Conservation (phyloP, 2,888 invertebrate species). For the Polymixis lichenea region DNA sequence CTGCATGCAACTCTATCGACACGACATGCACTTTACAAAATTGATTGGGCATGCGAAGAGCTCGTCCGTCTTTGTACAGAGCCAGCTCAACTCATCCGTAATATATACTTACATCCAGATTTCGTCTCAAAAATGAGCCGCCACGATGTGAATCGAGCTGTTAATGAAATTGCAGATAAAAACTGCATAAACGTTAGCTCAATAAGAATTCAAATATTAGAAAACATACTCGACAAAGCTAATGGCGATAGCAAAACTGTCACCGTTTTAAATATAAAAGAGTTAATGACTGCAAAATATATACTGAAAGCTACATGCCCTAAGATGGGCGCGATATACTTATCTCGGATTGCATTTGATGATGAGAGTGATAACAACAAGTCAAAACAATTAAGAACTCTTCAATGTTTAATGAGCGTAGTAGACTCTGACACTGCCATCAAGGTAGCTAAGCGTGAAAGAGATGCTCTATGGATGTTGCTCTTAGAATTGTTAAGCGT, state of each 20-base stretch:
- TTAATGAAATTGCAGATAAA: constrained; percentile 89
- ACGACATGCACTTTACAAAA: constrained; percentile 86
- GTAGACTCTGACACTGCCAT: constrained; percentile 86
- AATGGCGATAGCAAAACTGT: constrained; percentile 74
- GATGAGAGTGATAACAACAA: constrained; percentile 87
- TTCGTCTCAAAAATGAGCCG: constrained; percentile 84
- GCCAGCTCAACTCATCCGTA: constrained; percentile 86
- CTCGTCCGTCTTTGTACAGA: constrained; percentile 84
- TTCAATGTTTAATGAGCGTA: constrained; percentile 88
- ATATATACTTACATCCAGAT: constrained; percentile 85
- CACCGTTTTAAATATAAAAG: constrained; percentile 78
- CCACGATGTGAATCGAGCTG: constrained; percentile 85
- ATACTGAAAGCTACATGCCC: constrained; percentile 88
- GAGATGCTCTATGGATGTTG: constrained; percentile 84
- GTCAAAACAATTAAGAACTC: constrained; percentile 86
- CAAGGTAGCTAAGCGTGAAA: constrained; percentile 85
- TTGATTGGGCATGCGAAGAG: constrained; percentile 87
- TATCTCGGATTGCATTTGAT: constrained; percentile 87
- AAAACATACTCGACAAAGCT: constrained; percentile 83
- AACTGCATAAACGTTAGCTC: constrained; percentile 87
- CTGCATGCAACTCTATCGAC: constrained; percentile 86
- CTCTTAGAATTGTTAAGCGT: constrained; percentile 84
- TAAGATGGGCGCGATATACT: constrained; percentile 88
- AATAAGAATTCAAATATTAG: constrained; percentile 87
- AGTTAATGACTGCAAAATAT: constrained; percentile 87